phyloP scores from a whole-genome alignment of 1,140 invertebrate genomes.

The Triops longicaudatus region DNA sequence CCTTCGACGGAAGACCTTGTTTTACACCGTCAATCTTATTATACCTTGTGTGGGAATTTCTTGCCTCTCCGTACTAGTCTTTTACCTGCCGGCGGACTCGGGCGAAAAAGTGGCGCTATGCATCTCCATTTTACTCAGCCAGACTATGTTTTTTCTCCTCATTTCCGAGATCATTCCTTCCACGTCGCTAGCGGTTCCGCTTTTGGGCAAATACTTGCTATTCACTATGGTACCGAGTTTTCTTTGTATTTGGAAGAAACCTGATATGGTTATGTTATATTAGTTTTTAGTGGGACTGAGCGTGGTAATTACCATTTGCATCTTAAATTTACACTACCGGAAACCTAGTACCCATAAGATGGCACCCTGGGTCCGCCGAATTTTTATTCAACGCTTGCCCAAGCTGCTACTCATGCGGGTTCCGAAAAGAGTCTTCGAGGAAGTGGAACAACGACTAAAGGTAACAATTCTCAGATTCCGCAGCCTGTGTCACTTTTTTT shows the following conservation, averaged over 20 bases:
- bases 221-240: slow-evolving; percentile 83
- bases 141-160: slow-evolving; percentile 98
- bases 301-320: slow-evolving; percentile 93
- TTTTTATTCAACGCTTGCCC: slow-evolving; percentile 79
- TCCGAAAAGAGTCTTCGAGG: slow-evolving; percentile 47
- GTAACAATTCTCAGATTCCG: slow-evolving; percentile 13
- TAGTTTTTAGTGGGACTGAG: slow-evolving; percentile 77
- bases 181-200: slow-evolving; percentile 88
- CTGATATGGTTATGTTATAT: background rate
- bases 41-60: slow-evolving; percentile 89
- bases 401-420: slow-evolving; percentile 76
- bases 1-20: slow-evolving; percentile 82
- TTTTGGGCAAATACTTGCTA: slow-evolving; percentile 94
- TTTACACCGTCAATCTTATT: slow-evolving; percentile 94
- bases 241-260: background rate
- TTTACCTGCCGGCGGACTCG: slow-evolving; percentile 96
- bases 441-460: slow-evolving; percentile 29
- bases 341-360: slow-evolving; percentile 97
- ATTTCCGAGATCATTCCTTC: slow-evolving; percentile 98
- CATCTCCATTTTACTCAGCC: slow-evolving; percentile 95
- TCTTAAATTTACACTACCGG: slow-evolving; percentile 97
- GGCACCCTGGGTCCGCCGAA: slow-evolving; percentile 77
- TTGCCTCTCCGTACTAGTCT: slow-evolving; percentile 83
- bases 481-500: background rate
- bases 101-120: slow-evolving; percentile 97